Evolutionary conservation across 2,797 vertebrate genomes (phyloP).

Genomic region (Erethizon dorsatum): DNA sequence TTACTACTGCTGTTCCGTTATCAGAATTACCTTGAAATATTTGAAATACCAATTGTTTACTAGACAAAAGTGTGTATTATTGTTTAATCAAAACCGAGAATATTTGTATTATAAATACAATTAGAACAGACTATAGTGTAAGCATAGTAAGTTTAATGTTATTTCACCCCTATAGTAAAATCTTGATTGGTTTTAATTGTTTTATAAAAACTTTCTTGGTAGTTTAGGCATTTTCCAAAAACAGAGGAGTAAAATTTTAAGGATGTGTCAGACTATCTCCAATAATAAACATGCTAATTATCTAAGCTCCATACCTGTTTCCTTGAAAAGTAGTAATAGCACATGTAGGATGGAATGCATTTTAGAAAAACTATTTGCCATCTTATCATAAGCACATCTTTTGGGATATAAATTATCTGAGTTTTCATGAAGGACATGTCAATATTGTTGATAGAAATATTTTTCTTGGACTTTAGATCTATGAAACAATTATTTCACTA

Average conservation of each 20-base stretch:
- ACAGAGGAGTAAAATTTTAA: neutral
- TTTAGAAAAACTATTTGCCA: slow-evolving; percentile 23
- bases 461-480: slow-evolving; percentile 27
- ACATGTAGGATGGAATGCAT: neutral
- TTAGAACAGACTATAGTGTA: neutral
- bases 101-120: slow-evolving; percentile 41
- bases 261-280: neutral
- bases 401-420: slow-evolving; percentile 14
- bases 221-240: slow-evolving; percentile 36
- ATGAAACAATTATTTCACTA: neutral
- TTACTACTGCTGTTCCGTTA: neutral
- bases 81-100: neutral
- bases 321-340: neutral
- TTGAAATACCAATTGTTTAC: slow-evolving; percentile 59
- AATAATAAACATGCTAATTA: neutral
- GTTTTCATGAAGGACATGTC: neutral
- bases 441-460: slow-evolving; percentile 15
- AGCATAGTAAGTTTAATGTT: neutral
- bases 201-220: slow-evolving; percentile 29
- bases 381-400: neutral
- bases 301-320: neutral
- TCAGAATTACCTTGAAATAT: slow-evolving; percentile 49
- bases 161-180: slow-evolving; percentile 10
- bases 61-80: slow-evolving; percentile 27
- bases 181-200: neutral